Conservation (phyloP, 2,797 vertebrate species). For the Lepus oiostolus region DNA sequence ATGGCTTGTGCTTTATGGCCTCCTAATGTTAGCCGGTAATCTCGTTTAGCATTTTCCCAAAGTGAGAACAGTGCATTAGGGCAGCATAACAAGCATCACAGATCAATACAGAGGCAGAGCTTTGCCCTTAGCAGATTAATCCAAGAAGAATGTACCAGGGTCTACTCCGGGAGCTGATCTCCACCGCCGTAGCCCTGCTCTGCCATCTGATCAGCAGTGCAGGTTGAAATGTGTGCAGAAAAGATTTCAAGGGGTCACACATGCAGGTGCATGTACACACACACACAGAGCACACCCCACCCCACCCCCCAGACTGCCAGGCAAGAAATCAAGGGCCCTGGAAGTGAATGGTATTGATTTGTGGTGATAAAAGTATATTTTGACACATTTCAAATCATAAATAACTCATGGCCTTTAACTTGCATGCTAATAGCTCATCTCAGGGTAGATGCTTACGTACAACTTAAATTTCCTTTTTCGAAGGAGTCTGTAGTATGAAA, state of each 20-base stretch:
- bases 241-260: conserved; percentile 56
- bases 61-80: conserved; percentile 87
- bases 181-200: background rate
- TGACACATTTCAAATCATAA: conserved; percentile 66
- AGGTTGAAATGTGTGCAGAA: conserved; percentile 71
- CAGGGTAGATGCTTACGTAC: conserved; percentile 5
- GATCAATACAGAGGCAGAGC: conserved; percentile 84
- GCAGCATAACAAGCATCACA: conserved; percentile 72
- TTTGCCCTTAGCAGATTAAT: conserved; percentile 76
- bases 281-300: background rate
- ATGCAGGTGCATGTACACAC: background rate
- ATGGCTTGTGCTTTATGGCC: conserved; percentile 84
- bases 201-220: conserved; percentile 56
- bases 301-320: background rate
- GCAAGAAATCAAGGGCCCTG: conserved; percentile 57
- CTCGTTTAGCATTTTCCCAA: conserved; percentile 87
- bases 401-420: conserved; percentile 55
- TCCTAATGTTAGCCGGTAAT: conserved; percentile 85
- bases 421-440: conserved; percentile 7
- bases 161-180: conserved; percentile 71
- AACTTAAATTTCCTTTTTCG: background rate
- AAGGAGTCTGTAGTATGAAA: conserved; percentile 6
- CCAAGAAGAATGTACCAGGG: conserved; percentile 75
- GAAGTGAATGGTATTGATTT: background rate
- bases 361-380: conserved; percentile 57